A percentile compares a stretch with the other conserved stretches of the same genome.
Evolutionary conservation across 2,797 vertebrate species (phyloP).

Genomic region (Tragopan temminckii): DNA sequence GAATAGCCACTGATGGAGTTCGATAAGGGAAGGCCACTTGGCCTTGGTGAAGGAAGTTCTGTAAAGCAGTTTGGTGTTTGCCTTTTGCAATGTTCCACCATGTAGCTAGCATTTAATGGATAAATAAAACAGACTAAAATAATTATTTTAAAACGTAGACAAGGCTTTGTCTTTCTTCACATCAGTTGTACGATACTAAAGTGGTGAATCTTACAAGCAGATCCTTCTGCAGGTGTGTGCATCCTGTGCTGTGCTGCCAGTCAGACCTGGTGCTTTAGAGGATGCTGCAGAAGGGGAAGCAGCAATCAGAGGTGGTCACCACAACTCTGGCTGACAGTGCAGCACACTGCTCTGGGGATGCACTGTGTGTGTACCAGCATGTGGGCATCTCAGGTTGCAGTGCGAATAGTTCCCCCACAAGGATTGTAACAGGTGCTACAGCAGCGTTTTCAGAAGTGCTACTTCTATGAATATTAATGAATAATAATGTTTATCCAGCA

Average conservation of each 20-base stretch:
- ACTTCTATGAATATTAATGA: conserved; percentile 65
- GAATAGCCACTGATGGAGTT: background rate
- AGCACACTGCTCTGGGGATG: background rate
- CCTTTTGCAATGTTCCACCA: background rate
- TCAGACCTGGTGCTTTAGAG: background rate
- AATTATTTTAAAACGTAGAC: background rate
- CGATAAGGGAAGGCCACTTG: background rate
- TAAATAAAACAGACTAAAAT: background rate
- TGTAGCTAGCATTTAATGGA: background rate
- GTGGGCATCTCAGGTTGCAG: background rate
- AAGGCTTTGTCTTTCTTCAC: background rate
- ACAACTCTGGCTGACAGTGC: background rate
- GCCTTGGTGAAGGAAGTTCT: background rate
- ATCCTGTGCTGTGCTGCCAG: background rate
- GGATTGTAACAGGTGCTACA: conserved; percentile 11
- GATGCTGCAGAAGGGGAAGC: background rate
- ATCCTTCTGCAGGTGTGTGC: background rate
- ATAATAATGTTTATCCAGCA: conserved; percentile 70
- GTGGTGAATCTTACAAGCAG: background rate
- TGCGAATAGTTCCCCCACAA: background rate
- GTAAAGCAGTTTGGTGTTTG: background rate
- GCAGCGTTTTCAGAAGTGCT: conserved; percentile 36
- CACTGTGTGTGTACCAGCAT: rapidly evolving
- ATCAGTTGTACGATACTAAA: background rate
- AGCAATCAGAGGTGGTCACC: background rate